These are phyloP conservation scores for Toxotes chatareus DNA, from an alignment of 2,113 vertebrate species.

Conservation along the genomic window DNA sequence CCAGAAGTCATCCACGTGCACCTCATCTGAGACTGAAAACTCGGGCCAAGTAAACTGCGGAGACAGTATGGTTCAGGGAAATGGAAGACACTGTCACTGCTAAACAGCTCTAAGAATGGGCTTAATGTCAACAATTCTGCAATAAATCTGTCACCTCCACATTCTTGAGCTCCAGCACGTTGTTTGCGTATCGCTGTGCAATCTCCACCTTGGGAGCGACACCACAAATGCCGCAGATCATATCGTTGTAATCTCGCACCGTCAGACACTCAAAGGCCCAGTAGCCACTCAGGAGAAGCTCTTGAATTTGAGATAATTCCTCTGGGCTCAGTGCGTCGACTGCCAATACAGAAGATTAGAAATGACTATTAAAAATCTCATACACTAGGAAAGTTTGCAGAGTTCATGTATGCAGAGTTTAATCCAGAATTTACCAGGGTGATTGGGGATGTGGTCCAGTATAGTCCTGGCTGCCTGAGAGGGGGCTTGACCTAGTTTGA, in stretches of 20 bases:
- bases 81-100: not conserved
- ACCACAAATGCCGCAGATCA: slow-evolving; percentile 98
- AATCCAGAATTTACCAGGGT: slow-evolving; percentile 84
- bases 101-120: not conserved
- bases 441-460: slow-evolving; percentile 88
- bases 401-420: not conserved
- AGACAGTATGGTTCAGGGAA: not conserved
- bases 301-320: slow-evolving; percentile 87
- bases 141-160: slow-evolving; percentile 85
- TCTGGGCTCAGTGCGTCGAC: slow-evolving; percentile 86
- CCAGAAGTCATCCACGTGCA: slow-evolving; percentile 97
- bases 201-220: slow-evolving; percentile 95
- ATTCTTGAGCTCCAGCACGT: slow-evolving; percentile 91
- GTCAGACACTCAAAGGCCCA: slow-evolving; percentile 99
- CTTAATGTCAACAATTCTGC: not conserved
- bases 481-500: slow-evolving; percentile 92
- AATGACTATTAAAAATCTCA: not conserved
- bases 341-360: slow-evolving; percentile 45
- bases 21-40: slow-evolving; percentile 89
- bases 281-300: slow-evolving; percentile 94
- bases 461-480: slow-evolving; percentile 83
- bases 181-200: slow-evolving; percentile 88
- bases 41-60: slow-evolving; percentile 97
- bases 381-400: not conserved
- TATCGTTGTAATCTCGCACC: slow-evolving; percentile 96